These are phyloP conservation scores for Pomacea canaliculata DNA, from an alignment of 2,888 invertebrate genomes.

Conservation along the genomic window DNA sequence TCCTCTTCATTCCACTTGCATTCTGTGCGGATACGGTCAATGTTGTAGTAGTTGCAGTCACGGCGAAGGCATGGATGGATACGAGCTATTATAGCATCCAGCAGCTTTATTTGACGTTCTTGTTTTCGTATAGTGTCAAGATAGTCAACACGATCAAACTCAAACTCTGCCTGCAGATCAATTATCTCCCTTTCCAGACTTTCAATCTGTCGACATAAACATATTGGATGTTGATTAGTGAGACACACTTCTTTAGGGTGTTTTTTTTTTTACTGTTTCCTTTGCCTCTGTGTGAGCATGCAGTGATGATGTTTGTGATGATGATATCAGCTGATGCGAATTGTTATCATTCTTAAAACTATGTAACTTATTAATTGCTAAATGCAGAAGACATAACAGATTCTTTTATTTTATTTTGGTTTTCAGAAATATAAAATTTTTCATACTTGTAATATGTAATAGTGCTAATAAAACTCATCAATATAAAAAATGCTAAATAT, in stretches of 20 bases:
- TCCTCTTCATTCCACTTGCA: constrained; percentile 82
- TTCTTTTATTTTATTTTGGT: no score
- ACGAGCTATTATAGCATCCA: constrained; percentile 70
- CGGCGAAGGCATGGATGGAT: constrained; percentile 79
- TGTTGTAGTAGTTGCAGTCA: constrained; percentile 82
- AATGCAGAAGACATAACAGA: no score
- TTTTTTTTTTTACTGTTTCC: no score
- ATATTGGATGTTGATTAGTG: constrained; percentile 10
- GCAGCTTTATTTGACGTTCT: constrained; percentile 78
- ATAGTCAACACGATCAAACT: constrained; percentile 85
- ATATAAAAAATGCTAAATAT: no score
- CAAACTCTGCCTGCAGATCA: constrained; percentile 86
- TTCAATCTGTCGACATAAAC: constrained; percentile 72
- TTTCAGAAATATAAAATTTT: no score
- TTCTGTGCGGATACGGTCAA: constrained; percentile 78
- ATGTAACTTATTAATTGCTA: no score
- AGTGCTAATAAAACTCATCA: no score
- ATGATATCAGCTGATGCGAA: no score
- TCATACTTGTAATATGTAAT: no score
- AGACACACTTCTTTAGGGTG: neutral
- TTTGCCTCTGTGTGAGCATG: neutral
- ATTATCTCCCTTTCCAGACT: constrained; percentile 80
- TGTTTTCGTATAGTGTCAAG: constrained; percentile 84
- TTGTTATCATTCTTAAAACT: no score
- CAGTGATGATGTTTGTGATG: neutral